These are phyloP conservation scores for Ctenoplectra terminalis DNA, from an alignment of 1,140 invertebrate genomes.

Conservation along the genomic window DNA sequence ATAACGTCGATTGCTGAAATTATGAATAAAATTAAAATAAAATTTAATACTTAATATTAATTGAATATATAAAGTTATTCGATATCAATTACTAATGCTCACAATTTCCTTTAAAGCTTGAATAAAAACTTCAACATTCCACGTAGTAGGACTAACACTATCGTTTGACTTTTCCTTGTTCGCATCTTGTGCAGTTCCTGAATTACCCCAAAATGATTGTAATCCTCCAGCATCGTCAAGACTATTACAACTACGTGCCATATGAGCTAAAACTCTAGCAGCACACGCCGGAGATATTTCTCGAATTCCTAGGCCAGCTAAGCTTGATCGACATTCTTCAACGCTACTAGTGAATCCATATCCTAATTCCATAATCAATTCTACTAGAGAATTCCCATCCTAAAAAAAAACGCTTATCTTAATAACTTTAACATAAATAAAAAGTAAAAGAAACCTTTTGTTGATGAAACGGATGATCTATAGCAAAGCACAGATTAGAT, in stretches of 20 bases:
- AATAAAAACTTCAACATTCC: slow-evolving; percentile 97
- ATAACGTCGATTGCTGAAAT: slow-evolving; percentile 87
- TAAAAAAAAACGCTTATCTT: slow-evolving; percentile 54
- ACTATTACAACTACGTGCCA: slow-evolving; percentile 91
- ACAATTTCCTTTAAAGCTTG: slow-evolving; percentile 94
- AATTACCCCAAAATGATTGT: slow-evolving; percentile 84
- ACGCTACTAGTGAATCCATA: slow-evolving; percentile 93
- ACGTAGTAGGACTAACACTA: slow-evolving; percentile 85
- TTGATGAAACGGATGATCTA: slow-evolving; percentile 87
- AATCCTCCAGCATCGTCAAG: slow-evolving; percentile 87
- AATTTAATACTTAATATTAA: slow-evolving; percentile 14
- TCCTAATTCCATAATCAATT: slow-evolving; percentile 95
- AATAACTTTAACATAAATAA: slow-evolving; percentile 42
- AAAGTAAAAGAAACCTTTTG: slow-evolving; percentile 83
- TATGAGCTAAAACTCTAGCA: slow-evolving; percentile 92
- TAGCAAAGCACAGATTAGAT: slow-evolving; percentile 90
- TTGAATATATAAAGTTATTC: background rate
- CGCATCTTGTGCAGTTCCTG: slow-evolving; percentile 68
- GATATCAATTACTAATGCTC: slow-evolving; percentile 65
- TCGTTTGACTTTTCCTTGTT: slow-evolving; percentile 79
- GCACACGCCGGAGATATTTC: slow-evolving; percentile 92
- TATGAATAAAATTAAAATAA: slow-evolving; percentile 49
- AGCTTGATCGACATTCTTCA: slow-evolving; percentile 94
- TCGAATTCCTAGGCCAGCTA: slow-evolving; percentile 89
- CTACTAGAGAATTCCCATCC: slow-evolving; percentile 89